Base-by-base conservation (phyloP, 2,113 vertebrate species). In the Pyrgilauda ruficollis region DNA sequence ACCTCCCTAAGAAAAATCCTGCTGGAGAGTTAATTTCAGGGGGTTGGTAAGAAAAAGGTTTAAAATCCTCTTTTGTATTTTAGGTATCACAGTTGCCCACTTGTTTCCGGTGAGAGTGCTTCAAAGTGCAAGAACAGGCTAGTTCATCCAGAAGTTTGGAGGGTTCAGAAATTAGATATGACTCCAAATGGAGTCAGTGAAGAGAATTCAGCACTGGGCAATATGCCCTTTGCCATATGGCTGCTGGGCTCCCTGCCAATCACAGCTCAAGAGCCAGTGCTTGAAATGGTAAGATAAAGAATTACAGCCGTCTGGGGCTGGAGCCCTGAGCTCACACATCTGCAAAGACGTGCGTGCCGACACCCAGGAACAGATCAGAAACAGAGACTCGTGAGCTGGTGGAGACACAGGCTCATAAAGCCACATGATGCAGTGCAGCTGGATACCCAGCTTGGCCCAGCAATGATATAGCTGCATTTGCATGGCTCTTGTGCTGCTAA, bases 361-460 rank as follows among this genome's bases (percentile, higher is more conserved):
- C 64, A 90, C 39, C 64, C 26, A 89, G 93, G 68, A 77, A 78
- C 83, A 72, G 56, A 94, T 63, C 64, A 89, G 73, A 94, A 94
- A 72, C 88, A 96, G 68, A 94, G 75, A 70, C 81, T 93, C 76
- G n/a, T 35, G 69, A 84, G 83, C 72, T 93, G 64, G 64, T 31
- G 41, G 83, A 93, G 86, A 81, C 59, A 53, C 44, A 37, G 56
- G 73, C 86, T 92, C 89, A 64, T 92, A 95, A 95, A 96, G 81
- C 83, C 80, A 56, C 86, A 94, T 47, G 91, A 95, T 70, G 76
- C 76, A 81, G 76, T 70, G 52, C 94, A 96, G 95, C 94, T 96
- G 96, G 79, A 85, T 80, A 66, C 55, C 64, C 94, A 92, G 83
- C 69, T 33, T 81, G 56, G 61, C 68, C 86, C 93, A 94, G 73